Evolutionary conservation across 2,797 vertebrate genomes (phyloP).

Genomic region (Scomberomorus guttatus): DNA sequence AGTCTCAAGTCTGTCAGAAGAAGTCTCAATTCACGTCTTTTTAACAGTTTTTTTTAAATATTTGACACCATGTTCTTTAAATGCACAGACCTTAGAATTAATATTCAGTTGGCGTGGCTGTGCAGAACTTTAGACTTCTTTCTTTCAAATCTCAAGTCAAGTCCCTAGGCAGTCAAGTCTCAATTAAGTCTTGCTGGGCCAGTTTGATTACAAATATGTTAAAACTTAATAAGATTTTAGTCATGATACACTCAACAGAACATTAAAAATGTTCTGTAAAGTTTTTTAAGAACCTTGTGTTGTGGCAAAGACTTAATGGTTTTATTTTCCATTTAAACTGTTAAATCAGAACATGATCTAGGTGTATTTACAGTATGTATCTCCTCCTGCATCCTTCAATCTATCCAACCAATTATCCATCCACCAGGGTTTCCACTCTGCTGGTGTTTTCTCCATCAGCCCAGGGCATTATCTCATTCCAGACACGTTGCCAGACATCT

Average conservation of each 20-base stretch:
- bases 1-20: neutral
- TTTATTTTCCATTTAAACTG: neutral
- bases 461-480: slow-evolving; percentile 43
- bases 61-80: too few species aligned
- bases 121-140: too few species aligned
- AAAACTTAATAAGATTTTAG: neutral
- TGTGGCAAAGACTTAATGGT: neutral
- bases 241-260: neutral
- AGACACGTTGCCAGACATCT: slow-evolving; percentile 50
- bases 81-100: too few species aligned
- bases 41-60: too few species aligned
- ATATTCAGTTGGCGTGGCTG: too few species aligned
- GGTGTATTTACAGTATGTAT: neutral
- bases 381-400: slow-evolving; percentile 5
- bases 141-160: neutral
- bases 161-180: neutral
- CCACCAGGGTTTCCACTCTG: slow-evolving; percentile 32
- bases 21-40: neutral
- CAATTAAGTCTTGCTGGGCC: neutral
- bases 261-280: too few species aligned
- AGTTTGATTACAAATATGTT: neutral
- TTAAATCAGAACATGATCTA: neutral
- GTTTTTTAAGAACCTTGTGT: neutral
- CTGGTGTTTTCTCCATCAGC: slow-evolving; percentile 43
- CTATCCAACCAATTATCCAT: slow-evolving; percentile 13